phyloP scores from a whole-genome alignment of 35 echinoderm and acorn worm species.

The Ophiothrix spiculata region DNA sequence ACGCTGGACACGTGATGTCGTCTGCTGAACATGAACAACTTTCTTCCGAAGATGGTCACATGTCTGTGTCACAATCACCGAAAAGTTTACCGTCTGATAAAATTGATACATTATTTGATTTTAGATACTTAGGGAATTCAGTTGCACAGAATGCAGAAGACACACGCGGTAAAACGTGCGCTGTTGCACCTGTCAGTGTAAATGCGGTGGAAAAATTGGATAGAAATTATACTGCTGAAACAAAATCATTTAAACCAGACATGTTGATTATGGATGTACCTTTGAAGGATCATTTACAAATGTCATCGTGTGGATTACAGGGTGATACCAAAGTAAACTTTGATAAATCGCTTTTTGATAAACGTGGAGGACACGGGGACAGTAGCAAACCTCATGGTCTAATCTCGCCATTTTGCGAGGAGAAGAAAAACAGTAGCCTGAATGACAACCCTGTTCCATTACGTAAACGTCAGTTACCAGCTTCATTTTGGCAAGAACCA shows the following conservation, averaged over 20 bases:
- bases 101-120: not conserved
- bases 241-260: not conserved
- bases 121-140: not conserved
- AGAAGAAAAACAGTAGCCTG: not conserved
- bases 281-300: conserved; percentile 10
- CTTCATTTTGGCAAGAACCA: conserved; percentile 83
- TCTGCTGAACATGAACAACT: not conserved
- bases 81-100: not conserved
- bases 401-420: not conserved
- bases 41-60: not conserved
- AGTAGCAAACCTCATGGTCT: not conserved
- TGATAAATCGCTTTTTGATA: conserved; percentile 1
- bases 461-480: conserved; percentile 64
- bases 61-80: not conserved
- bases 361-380: conserved; percentile 18
- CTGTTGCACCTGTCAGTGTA: not conserved
- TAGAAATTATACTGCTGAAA: not conserved
- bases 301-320: conserved; percentile 1
- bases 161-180: not conserved
- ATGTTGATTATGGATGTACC: not conserved
- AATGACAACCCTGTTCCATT: conserved; percentile 53
- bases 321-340: not conserved
- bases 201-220: not conserved
- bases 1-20: not conserved
- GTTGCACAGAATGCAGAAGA: not conserved